A percentile compares a stretch with the other conserved stretches of the same genome.
These are phyloP conservation scores for Sciurus vulgaris DNA, from an alignment of 2,797 vertebrate genomes.

Conservation along the genomic window DNA sequence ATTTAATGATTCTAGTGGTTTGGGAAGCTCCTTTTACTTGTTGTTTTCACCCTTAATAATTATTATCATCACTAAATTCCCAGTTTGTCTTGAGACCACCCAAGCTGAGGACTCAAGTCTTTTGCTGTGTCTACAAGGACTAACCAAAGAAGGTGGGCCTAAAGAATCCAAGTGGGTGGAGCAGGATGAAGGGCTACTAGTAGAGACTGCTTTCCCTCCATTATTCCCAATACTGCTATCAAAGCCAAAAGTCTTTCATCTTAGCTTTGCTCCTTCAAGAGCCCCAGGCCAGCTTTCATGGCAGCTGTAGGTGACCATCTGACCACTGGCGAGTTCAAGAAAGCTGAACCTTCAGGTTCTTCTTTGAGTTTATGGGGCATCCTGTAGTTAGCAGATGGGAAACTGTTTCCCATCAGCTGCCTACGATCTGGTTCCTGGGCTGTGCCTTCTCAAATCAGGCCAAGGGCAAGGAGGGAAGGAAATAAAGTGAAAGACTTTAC, in stretches of 20 bases:
- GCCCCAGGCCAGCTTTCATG: neutral
- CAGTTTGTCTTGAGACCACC: neutral
- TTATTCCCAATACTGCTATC: neutral
- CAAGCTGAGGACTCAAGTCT: neutral
- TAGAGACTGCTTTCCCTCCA: neutral
- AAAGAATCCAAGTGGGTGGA: neutral
- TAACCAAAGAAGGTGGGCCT: neutral
- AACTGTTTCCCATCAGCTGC: conserved; percentile 47
- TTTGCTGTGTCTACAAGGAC: neutral
- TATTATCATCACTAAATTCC: neutral
- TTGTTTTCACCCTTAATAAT: neutral
- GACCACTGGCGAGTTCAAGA: conserved; percentile 14
- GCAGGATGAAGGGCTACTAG: neutral
- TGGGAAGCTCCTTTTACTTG: neutral
- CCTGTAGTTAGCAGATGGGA: conserved; percentile 23
- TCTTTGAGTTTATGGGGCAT: conserved; percentile 43
- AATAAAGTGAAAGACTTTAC: conserved; percentile 49
- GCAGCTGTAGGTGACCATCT: neutral
- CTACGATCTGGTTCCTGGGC: neutral
- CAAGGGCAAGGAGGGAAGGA: conserved; percentile 22
- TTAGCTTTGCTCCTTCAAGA: neutral
- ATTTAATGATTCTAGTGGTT: neutral
- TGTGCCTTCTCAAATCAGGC: conserved; percentile 20
- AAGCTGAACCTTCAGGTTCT: neutral
- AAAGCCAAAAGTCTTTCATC: conserved; percentile 11